Evolutionary conservation across 2,888 invertebrate species (phyloP), one percentile per base, ranked within the genome.

Genomic region (Arge pagana): DNA sequence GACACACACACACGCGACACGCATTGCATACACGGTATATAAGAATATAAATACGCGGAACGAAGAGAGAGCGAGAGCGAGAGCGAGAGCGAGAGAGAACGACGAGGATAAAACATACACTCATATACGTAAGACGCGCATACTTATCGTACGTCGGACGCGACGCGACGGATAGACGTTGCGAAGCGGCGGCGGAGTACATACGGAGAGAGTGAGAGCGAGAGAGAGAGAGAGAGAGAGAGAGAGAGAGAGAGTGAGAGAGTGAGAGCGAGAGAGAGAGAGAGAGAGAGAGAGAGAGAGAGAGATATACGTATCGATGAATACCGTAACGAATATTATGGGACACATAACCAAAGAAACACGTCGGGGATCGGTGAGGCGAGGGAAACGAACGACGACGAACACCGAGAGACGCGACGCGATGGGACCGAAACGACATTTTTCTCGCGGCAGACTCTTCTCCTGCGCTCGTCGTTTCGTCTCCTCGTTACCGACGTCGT

Each of bases 301-400:
- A n/a, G n/a, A n/a, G n/a, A 71, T 63, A 72, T 67, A 69, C 68
- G 72, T 71, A 72, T 72, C 68, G 67, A 70, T 71, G 73, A 74
- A 72, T 75, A 72, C 72, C 70, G 67, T 67, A 66, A 66, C 61
- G 58, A 61, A 59, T 61, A 61, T 26, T 59, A 62, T 52, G 62
- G 62, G 62, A 63, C 62, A 63, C 63, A 58, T 65, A 57, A 59
- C 58, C 51, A 45, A 45, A 45, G 45, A 45, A 40, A 53, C 49
- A 33, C 33, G 36, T 52, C 40, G 52, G 21, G 13, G 42, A 36
- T 42, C 42, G 28, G 48, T 19, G 41, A 39, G n/a, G 39, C 45
- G 37, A 13, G 36, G 33, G 13, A 37, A 36, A 50, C 43, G 28
- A 42, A 42, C 23, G 48, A 15, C 36, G 21, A 15, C n/a, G n/a